Evolutionary conservation across 2,113 vertebrate species (phyloP).

Genomic region (Vombatus ursinus): DNA sequence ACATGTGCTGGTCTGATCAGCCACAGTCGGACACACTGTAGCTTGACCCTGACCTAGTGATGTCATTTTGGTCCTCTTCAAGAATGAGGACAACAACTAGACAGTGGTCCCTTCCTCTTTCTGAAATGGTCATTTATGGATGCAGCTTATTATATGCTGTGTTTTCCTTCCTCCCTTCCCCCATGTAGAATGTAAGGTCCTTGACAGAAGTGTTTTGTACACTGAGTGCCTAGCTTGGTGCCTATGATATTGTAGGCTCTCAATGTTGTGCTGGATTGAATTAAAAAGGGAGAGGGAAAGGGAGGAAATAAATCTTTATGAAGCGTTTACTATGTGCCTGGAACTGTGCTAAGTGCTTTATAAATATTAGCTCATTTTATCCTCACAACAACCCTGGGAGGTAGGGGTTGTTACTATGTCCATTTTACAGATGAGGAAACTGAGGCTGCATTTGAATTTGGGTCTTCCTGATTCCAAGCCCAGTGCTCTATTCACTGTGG

Average conservation of each 20-base stretch:
- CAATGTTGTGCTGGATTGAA: not conserved
- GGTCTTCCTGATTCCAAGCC: not conserved
- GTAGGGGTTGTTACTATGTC: not conserved
- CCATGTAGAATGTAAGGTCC: not conserved
- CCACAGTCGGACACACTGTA: not conserved
- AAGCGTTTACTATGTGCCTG: not conserved
- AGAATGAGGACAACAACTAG: not conserved
- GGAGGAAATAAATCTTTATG: not conserved
- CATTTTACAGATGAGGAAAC: not conserved
- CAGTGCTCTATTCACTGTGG: not conserved
- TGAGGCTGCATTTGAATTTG: not conserved
- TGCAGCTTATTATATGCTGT: not conserved
- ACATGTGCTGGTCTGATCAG: not conserved
- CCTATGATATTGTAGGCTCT: not conserved
- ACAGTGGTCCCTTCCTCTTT: not conserved
- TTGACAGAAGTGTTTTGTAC: not conserved
- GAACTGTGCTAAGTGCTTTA: not conserved
- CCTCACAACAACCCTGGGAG: not conserved
- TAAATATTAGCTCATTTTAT: too few relatives aligned
- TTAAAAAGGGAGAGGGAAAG: not conserved
- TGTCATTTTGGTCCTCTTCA: not conserved
- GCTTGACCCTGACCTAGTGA: not conserved
- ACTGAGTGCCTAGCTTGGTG: not conserved
- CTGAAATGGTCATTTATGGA: not conserved
- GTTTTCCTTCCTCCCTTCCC: not conserved